phyloP scores from a whole-genome alignment of 2,888 invertebrate species.

The Allolobophora icterica region DNA sequence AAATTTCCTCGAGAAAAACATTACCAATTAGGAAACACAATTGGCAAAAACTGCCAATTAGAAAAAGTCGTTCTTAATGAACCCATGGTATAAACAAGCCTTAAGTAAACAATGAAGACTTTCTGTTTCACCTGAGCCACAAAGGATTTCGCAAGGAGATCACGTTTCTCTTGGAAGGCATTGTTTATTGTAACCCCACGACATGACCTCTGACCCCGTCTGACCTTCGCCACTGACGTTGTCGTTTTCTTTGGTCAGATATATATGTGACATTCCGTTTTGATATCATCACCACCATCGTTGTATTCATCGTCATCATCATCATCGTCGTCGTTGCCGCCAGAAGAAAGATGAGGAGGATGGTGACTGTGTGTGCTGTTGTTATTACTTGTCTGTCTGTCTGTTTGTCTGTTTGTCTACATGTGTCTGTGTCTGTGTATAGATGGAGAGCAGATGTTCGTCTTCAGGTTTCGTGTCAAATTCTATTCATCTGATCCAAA shows the following conservation, averaged over 20 bases:
- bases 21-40: background rate
- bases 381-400: too few relatives aligned
- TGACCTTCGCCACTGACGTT: too few relatives aligned
- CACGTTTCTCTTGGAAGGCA: background rate
- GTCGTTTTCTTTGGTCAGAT: too few relatives aligned
- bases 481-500: slow-evolving; percentile 43
- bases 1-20: background rate
- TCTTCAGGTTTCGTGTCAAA: slow-evolving; percentile 38
- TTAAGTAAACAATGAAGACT: background rate
- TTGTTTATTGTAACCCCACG: background rate
- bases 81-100: background rate
- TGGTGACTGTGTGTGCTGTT: too few relatives aligned
- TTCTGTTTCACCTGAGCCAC: too few relatives aligned
- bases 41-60: background rate
- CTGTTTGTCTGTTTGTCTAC: background rate
- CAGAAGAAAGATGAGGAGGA: too few relatives aligned
- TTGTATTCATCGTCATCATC: too few relatives aligned
- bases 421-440: background rate
- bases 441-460: background rate
- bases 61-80: background rate
- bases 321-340: background rate
- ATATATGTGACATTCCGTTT: too few relatives aligned
- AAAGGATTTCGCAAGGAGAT: background rate
- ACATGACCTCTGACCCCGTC: background rate
- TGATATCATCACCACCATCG: too few relatives aligned